Evolutionary conservation across 2,888 invertebrate species (phyloP), one percentile per base, ranked within the genome.

Genomic region (Dioctria rufipes): DNA sequence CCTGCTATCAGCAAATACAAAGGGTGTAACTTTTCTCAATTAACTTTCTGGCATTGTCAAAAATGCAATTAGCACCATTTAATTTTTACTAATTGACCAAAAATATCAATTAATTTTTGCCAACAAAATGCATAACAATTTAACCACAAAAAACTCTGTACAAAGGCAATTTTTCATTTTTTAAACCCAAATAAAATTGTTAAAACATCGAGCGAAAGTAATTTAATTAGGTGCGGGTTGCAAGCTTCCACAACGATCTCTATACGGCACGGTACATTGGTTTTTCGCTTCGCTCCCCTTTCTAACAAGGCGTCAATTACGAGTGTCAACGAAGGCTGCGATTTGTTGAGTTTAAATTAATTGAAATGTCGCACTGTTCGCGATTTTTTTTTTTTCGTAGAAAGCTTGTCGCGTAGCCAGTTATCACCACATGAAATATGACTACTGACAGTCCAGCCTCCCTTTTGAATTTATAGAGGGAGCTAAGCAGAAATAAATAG

Each of bases 331-430:
- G 73, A 73, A 42, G 60, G 42, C 58, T 60, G 73, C 43, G 73
- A 73, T 73, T 73, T 73, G 73, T 73, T 73, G 73, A 73, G 58
- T 73, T 73, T 73, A 73, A 73, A 73, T 73, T 73, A 73, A 73
- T 73, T 73, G 73, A 73, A 69, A 51, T 69, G 25, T 69, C 69
- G 37, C 61, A 39, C 61, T n/a, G n/a, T 5, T 37, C 69, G 69
- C 8, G 58, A 43, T 60, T 13, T 73, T 71, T 58, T 73, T 40
- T 43, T 69, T 43, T 39, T 69, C 51, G 11, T 37, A 54, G 11
- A 46, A n/a, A n/a, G n/a, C n/a, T n/a, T n/a, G n/a, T n/a, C n/a
- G n/a, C n/a, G n/a, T n/a, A n/a, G n/a, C n/a, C n/a, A n/a, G n/a
- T n/a, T n/a, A n/a, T n/a, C n/a, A n/a, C n/a, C n/a, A 46, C 8